Base-by-base conservation (phyloP, 2,888 invertebrate genomes). In the Abscondita cerata region DNA sequence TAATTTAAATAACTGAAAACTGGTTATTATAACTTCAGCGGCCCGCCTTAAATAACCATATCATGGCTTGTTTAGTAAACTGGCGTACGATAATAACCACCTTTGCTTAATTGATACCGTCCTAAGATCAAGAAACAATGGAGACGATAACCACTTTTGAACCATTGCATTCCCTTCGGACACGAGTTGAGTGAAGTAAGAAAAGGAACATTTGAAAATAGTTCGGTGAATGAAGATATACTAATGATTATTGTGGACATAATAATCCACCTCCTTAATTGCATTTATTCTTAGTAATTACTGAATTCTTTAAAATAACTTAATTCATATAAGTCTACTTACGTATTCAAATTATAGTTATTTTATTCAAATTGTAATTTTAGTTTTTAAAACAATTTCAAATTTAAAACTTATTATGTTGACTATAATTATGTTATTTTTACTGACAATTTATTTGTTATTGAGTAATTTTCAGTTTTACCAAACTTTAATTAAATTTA, bases 61-160 rank as follows among this genome's bases (percentile, higher is more conserved):
- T 70, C 71, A 66, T 65, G 67, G 66, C 69, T 64, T 72, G 73
- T 73, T 59, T 69, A 72, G 61, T 61, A 69, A 70, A 70, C 68
- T 47, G 47, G 55, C 51, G 36, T 51, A 56, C 34, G 50, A 69
- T 74, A 74, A 74, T 73, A 73, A 73, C 69, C 68, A 72, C 71
- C 71, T 71, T 44, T 68, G 66, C 65, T 69, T 72, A 73, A 72
- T 73, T 74, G 74, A 74, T 74, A 73, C 66, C 67, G 66, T 70
- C 69, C 66, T 60, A 62, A 72, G 73, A 74, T 74, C 67, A 67
- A 58, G 63, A 70, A 70, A 74, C 73, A 73, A 73, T 73, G 68
- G 65, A 60, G 62, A 61, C 63, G 70, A 68, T 70, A 72, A 69
- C 71, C 66, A 61, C 57, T 59, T 65, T 56, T 65, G 51, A 41